Base-by-base conservation (phyloP, 1,140 invertebrate genomes). In the Aethina tumida region DNA sequence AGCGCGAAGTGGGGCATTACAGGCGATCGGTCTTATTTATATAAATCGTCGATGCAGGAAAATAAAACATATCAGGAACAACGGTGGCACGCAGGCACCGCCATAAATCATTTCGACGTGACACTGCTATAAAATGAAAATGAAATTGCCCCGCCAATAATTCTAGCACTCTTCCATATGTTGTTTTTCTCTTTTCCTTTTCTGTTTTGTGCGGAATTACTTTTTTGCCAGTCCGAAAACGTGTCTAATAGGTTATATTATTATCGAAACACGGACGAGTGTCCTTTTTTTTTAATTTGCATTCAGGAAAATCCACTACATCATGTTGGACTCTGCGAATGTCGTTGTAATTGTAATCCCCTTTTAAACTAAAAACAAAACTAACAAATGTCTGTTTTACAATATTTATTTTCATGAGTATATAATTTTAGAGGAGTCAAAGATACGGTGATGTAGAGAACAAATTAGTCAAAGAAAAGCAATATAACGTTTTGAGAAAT, bases 101-200 rank as follows among this genome's bases (percentile, higher is more conserved):
- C 31, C 33, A 45, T 48, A 48, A 48, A 48, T 48, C 46, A 48
- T 48, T 35, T 33, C 34, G 20, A 26, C 35, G 35, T 48, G 46
- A 48, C 46, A 41, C 33, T 32, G 33, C 46, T 27, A 41, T 48
- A 41, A 48, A 48, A 48, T 30, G 38, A 40, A 39, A 48, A 45
- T 45, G 43, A 45, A 48, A 45, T 45, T 41, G 27, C 35, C 38
- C 35, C 39, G 26, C 35, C 35, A 18, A 39, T 48, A 48, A 48
- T 45, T 45, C 42, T 44, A 17, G 14, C n/a, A 29, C 29, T 30
- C 21, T 39, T 40, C 30, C 39, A 34, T 30, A 35, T 30, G 35
- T 42, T 27, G 20, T 16, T 21, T 41, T 31, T 41, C 26, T 34
- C 35, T 35, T 17, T 18, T 9, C n/a, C 17, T 14, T 39, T 39